phyloP scores from a whole-genome alignment of 37 sponge, comb jelly and placozoan genomes.

The Cladorhizidae sp. region DNA sequence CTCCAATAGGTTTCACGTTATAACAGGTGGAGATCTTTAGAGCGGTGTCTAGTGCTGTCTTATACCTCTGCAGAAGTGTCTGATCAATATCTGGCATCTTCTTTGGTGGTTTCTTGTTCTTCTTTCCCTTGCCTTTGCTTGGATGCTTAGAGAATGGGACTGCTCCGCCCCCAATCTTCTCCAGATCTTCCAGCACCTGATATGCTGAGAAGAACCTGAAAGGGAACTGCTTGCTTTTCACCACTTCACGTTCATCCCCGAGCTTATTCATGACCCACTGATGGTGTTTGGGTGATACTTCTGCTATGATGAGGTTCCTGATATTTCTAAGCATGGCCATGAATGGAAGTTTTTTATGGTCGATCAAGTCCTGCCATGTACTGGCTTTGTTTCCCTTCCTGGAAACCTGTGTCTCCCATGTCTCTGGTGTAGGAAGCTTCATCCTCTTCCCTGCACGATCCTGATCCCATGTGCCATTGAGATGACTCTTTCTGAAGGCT shows the following conservation, averaged over 20 bases:
- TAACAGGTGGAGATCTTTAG: slow-evolving; percentile 92
- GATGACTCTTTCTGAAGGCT: slow-evolving; percentile 78
- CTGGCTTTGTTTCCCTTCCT: slow-evolving; percentile 89
- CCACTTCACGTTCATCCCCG: slow-evolving; percentile 87
- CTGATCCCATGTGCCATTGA: slow-evolving; percentile 95
- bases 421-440: slow-evolving; percentile 95
- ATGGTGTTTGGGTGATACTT: slow-evolving; percentile 78
- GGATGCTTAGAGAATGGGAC: background rate
- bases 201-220: slow-evolving; percentile 98
- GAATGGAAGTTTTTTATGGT: slow-evolving; percentile 94
- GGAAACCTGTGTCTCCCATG: slow-evolving; percentile 99
- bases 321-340: slow-evolving; percentile 99
- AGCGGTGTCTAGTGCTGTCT: slow-evolving; percentile 87
- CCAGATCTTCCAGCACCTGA: slow-evolving; percentile 83
- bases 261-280: slow-evolving; percentile 87
- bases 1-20: slow-evolving; percentile 96
- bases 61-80: slow-evolving; percentile 65
- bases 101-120: too few relatives aligned
- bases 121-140: slow-evolving; percentile 23
- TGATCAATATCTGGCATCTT: slow-evolving; percentile 35
- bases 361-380: slow-evolving; percentile 95
- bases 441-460: slow-evolving; percentile 95
- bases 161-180: slow-evolving; percentile 74
- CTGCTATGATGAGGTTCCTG: slow-evolving; percentile 91
- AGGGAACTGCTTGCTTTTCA: slow-evolving; percentile 96